phyloP scores from a whole-genome alignment of 2,888 invertebrate species.

The Sabatieria punctata region DNA sequence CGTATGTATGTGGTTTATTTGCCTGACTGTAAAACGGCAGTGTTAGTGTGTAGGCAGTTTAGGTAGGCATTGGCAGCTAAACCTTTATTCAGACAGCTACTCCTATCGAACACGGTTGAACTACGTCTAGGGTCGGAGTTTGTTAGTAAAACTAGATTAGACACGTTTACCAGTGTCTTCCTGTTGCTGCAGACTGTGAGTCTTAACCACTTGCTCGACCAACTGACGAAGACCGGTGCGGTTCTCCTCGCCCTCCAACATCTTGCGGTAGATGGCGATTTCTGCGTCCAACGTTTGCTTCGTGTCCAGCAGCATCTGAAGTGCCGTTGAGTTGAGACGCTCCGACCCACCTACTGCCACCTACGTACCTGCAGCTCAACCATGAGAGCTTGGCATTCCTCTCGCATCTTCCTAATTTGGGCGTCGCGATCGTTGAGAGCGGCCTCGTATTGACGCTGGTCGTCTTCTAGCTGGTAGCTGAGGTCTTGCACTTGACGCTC shows the following conservation, averaged over 20 bases:
- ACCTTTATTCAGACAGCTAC: too few relatives aligned
- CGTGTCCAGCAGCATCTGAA: slow-evolving; percentile 37
- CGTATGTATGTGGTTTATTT: too few relatives aligned
- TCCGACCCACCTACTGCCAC: too few relatives aligned
- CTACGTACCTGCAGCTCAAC: too few relatives aligned
- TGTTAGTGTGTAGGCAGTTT: too few relatives aligned
- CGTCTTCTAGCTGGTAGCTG: slow-evolving; percentile 37
- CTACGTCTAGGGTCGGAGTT: too few relatives aligned
- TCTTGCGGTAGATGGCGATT: slow-evolving; percentile 42
- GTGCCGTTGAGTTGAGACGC: too few relatives aligned
- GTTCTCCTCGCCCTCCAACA: slow-evolving; percentile 41
- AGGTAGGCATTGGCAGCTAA: too few relatives aligned
- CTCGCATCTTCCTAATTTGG: slow-evolving; percentile 32
- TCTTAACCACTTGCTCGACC: slow-evolving; percentile 31
- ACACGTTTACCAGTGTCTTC: slow-evolving; percentile 30
- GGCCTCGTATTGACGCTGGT: slow-evolving; percentile 36
- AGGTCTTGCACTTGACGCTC: slow-evolving; percentile 38
- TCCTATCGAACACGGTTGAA: too few relatives aligned
- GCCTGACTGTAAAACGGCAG: too few relatives aligned
- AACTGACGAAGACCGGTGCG: slow-evolving; percentile 30
- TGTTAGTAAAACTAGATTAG: too few relatives aligned
- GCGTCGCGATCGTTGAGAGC: slow-evolving; percentile 32
- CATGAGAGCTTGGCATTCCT: slow-evolving; percentile 24
- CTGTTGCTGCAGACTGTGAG: slow-evolving; percentile 24
- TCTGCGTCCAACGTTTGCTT: slow-evolving; percentile 41